Percentiles rank a stretch among this genome's conserved stretches.
Conservation (phyloP, 1,140 invertebrate genomes). For the Bradynema listronoti region DNA sequence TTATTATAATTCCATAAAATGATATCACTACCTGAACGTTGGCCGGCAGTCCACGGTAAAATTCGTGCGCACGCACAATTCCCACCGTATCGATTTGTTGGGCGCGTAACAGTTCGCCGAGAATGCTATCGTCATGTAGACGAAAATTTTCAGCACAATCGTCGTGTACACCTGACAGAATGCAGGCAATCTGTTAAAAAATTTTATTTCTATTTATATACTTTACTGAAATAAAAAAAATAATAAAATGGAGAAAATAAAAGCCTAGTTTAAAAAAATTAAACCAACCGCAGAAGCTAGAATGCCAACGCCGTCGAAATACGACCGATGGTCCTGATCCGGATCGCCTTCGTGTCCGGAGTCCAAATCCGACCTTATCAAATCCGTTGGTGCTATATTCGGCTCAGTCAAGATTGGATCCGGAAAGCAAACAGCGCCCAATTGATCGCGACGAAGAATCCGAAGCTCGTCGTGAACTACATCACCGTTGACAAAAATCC, state of each 20-base stretch:
- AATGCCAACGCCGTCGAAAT: slow-evolving; percentile 19
- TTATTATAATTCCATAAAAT: slow-evolving; percentile 9
- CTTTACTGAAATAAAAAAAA: slow-evolving; percentile 8
- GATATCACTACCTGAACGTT: slow-evolving; percentile 25
- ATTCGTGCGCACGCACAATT: slow-evolving; percentile 42
- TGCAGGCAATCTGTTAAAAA: slow-evolving; percentile 22
- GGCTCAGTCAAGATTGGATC: neutral
- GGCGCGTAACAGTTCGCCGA: slow-evolving; percentile 29
- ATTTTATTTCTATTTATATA: too few species aligned
- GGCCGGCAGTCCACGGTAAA: slow-evolving; percentile 35
- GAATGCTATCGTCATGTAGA: slow-evolving; percentile 30
- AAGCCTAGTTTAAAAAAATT: neutral
- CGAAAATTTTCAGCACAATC: slow-evolving; percentile 28
- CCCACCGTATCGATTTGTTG: slow-evolving; percentile 46
- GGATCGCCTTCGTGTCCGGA: too few species aligned
- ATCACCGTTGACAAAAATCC: slow-evolving; percentile 52
- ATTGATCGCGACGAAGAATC: slow-evolving; percentile 14
- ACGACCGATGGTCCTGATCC: too few species aligned
- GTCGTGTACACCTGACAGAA: slow-evolving; percentile 38
- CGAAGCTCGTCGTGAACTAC: slow-evolving; percentile 37
- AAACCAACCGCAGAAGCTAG: slow-evolving; percentile 26
- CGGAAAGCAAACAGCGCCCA: slow-evolving; percentile 41
- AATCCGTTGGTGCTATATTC: slow-evolving; percentile 1
- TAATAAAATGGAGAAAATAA: neutral
- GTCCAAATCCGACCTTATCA: too few species aligned